Evolutionary conservation across 2,888 invertebrate species (phyloP).

Genomic region (Microchrysa polita): DNA sequence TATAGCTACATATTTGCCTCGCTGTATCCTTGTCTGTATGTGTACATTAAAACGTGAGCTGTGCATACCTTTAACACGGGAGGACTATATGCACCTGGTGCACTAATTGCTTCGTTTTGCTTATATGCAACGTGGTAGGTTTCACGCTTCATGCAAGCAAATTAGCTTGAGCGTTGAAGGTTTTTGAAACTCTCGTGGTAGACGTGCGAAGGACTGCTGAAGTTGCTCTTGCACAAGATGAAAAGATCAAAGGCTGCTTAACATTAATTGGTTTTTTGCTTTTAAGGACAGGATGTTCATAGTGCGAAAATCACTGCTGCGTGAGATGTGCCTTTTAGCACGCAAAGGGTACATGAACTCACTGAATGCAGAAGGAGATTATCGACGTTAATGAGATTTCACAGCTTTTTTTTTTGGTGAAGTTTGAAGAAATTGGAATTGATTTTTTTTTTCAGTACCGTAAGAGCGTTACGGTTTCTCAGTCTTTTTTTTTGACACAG

Average conservation of each 20-base stretch:
- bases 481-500: no score
- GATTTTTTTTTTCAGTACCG: no score
- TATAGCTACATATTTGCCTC: background rate
- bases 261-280: slow-evolving; percentile 3
- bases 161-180: slow-evolving; percentile 10
- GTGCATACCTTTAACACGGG: background rate
- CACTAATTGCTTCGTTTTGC: slow-evolving; percentile 32
- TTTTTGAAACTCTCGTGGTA: background rate
- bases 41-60: background rate
- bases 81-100: background rate
- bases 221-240: background rate
- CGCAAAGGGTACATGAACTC: background rate
- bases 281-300: slow-evolving; percentile 1
- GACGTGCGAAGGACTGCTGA: background rate
- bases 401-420: no score
- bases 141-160: slow-evolving; percentile 38
- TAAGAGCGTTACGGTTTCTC: no score
- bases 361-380: background rate
- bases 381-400: no score
- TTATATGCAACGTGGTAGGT: slow-evolving; percentile 2
- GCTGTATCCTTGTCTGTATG: background rate
- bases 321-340: background rate
- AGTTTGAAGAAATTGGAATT: no score
- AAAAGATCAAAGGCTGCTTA: slow-evolving; percentile 23
- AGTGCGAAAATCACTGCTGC: background rate